Base-by-base conservation (phyloP, 2,888 invertebrate genomes). In the Branchipolynoe longqiensis region DNA sequence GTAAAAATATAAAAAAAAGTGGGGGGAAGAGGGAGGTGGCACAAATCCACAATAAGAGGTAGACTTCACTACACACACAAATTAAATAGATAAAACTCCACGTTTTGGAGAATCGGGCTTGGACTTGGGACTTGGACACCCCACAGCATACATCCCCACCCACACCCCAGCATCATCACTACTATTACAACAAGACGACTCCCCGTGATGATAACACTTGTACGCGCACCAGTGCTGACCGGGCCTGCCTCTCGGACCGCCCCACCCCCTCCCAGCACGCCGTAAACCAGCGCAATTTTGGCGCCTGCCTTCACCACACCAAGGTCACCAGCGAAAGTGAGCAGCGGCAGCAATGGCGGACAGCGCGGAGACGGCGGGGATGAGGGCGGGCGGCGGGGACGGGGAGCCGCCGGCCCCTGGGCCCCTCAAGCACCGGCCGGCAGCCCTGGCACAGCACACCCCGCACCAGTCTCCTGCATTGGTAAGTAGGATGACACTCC, bases 381-480 rank as follows among this genome's bases (percentile, higher is more conserved):
- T 22, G 18, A 12, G 36, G 69, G 69, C 69, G 1, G 69, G n/a
- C n/a, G 69, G 38, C 36, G 69, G 36, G 14, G 69, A 69, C 36
- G 18, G 4, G 69, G 14, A 3, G 78, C 48, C 78, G 8, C 8
- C 78, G 25, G 48, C 78, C 48, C 28, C 78, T 28, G 36, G 38
- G n/a, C 48, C 78, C 28, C 41, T 78, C 8, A 41, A 78, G 28
- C 78, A 78, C 54, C 78, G 78, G 48, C 78, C 78, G 18, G 78
- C 78, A 25, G 78, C 78, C 28, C 28, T 78, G 31, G 78, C 78
- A 2, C 78, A 78, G 31, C 48, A 41, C 25, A 78, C 78, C 41
- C 78, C 78, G 18, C 78, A 78, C 78, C 78, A 78, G 28, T 78
- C 78, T 25, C 78, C 78, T 78, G 78, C 78, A 41, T 48, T 54